Evolutionary conservation across 2,888 invertebrate genomes (phyloP), one percentile per base, ranked within the genome.

Genomic region (Gandaritis pyraliata): DNA sequence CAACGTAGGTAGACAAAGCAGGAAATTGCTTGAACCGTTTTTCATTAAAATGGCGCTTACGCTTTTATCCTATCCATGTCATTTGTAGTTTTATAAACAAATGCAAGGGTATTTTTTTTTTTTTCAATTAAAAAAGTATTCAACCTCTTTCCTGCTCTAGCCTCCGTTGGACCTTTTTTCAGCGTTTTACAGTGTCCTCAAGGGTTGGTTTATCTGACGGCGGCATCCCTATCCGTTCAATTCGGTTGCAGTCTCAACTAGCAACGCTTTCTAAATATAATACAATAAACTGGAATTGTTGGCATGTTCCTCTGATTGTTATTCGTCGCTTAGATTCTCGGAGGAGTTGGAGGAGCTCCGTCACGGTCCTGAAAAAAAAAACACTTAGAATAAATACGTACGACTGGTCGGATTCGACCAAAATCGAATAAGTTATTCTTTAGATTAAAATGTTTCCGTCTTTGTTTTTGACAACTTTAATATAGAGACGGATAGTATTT

Each of bases 311-410:
- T 58, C 68, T 67, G 69, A 68, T n/a, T 6, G 58, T 23, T 33
- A 33, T 33, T 8, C 60, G 68, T 69, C 63, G 51, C 66, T 85
- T 91, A 91, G 78, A 81, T 87, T 81, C 90, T 85, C 61, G 92
- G 92, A 5, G 92, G 91, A 36, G 90, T 88, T 1, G 92, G 92
- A 2, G 92, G 92, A 29, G 91, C 89, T 39, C 90, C 91, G 64
- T 91, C 92, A 62, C 83, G 88, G 65, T 91, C 92, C 92, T 92
- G 80, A 15, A 53, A 48, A 10, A 18, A 50, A 30, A n/a, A n/a
- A n/a, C n/a, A n/a, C n/a, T 10, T 41, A 15, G 38, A 36, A 2
- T 38, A 38, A 38, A 33, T n/a, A n/a, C n/a, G n/a, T n/a, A n/a
- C n/a, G n/a, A n/a, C n/a, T n/a, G n/a, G n/a, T n/a, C n/a, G n/a